Evolutionary conservation across 2,888 invertebrate genomes (phyloP), one percentile per base, ranked within the genome.

Genomic region (Hipparchia sbordonii): DNA sequence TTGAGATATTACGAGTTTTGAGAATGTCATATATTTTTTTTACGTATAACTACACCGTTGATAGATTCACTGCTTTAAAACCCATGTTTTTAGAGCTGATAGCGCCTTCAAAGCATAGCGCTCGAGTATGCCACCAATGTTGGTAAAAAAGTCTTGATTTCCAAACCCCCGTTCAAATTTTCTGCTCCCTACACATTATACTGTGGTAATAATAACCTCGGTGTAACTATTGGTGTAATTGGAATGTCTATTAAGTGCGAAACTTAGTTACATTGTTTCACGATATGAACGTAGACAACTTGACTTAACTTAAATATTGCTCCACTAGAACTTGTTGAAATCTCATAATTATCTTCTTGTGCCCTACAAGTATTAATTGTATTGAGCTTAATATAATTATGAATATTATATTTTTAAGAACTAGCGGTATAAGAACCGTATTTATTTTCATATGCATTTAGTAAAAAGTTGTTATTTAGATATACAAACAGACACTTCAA

Each of bases 211-310:
- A 10, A 33, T 56, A 67, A 67, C 54, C 39, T 62, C 62, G 12
- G 45, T 48, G 23, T 46, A 60, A 69, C 69, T 72, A 57, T n/a
- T 12, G 60, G 7, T 62, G 57, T 67, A 72, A 74, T 66, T 74
- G 66, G 67, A 72, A 71, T 74, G 70, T 71, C 70, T 68, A 72
- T 68, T 67, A 70, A 59, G 70, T 70, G 63, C 57, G 57, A 71
- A 73, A 77, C 72, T 74, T 68, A 48, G 71, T 74, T 70, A 71
- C 65, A 76, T 75, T 68, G 74, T 72, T 70, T 56, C 60, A 63
- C 60, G 60, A 59, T 65, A 52, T 63, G 33, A 68, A 68, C 70
- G 68, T 68, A 74, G 61, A 62, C 45, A 62, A 56, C 57, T 63
- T 67, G 33, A 72, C 67, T 67, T 57, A 61, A 61, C 61, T 52